Evolutionary conservation across 2,113 vertebrate species (phyloP), one percentile per base, ranked within the genome.

Genomic region (Mionectes macconnelli): DNA sequence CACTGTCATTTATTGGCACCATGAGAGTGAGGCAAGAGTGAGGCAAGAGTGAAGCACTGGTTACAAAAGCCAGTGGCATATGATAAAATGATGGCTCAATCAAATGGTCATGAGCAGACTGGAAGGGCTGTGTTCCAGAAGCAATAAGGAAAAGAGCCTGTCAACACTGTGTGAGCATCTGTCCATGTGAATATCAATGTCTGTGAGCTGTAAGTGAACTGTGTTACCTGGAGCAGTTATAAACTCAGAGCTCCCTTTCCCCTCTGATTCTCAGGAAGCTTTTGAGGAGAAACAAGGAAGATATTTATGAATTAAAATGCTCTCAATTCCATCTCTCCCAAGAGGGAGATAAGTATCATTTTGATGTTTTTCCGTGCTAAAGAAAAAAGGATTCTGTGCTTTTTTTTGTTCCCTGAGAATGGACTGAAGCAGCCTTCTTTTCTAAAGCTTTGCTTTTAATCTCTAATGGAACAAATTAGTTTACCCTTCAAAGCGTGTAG

Each of bases 1-100:
- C 24, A 14, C 30, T 14, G 2, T 1, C 27, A 90, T 66, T 93
- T 75, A 81, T 59, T 37, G 50, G 72, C 44, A 56, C 53, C 24
- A 7, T 6, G 52, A 45, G 87, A 72, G 84, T 95, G 79, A 96
- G 73, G 90, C 72, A 96, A 91, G 70, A 72, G 84, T 95, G 79
- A 96, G 73, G 90, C 72, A 96, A 91, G 70, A n/a, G n/a, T n/a
- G n/a, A n/a, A n/a, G n/a, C n/a, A n/a, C 72, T 69, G 10, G 50
- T 96, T 97, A 96, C 90, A 96, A 96, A 97, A 96, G 55, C 49
- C 57, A 62, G 59, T 63, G 87, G 79, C 64, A 44, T 62, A 9
- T 77, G 93, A 95, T 89, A 97, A 95, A 93, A 64, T 73, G 57
- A 45, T 94, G 96, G 94, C 94, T 96, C 94, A 96, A 94, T 93